A percentile compares a stretch with the other conserved stretches of the same genome.
These are phyloP conservation scores for Mormyrops boulengeri DNA, from an alignment of 2,797 vertebrate genomes.

Conservation along the genomic window DNA sequence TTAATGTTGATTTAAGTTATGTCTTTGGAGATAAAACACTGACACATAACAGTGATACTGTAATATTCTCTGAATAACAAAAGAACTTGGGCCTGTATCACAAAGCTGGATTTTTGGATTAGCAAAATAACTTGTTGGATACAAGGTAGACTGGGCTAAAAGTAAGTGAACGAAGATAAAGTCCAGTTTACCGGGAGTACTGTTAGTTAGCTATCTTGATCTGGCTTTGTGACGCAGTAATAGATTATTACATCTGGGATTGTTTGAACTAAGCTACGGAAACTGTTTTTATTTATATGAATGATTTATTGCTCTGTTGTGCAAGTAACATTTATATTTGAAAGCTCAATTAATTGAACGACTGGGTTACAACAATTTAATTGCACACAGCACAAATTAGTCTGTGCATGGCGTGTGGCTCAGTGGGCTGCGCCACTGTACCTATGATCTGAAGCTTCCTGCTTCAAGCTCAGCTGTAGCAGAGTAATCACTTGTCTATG, in stretches of 20 bases:
- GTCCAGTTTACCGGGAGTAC: not conserved
- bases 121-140: not conserved
- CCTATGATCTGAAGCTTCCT: not conserved
- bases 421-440: not conserved
- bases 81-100: not conserved
- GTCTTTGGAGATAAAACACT: not conserved
- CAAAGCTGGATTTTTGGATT: not conserved
- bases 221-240: too few species aligned
- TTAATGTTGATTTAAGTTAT: not conserved
- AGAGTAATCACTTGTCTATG: not conserved
- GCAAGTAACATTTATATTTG: not conserved
- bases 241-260: not conserved
- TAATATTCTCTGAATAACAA: not conserved
- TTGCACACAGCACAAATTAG: not conserved
- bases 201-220: not conserved
- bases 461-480: not conserved
- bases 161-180: not conserved
- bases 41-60: not conserved
- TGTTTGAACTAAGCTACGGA: not conserved
- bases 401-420: not conserved
- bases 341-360: not conserved
- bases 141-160: not conserved
- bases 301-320: not conserved
- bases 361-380: not conserved
- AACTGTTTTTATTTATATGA: not conserved